Evolutionary conservation across 2,888 invertebrate genomes (phyloP), one percentile per base, ranked within the genome.

Genomic region (Ennomos fuscantarius): DNA sequence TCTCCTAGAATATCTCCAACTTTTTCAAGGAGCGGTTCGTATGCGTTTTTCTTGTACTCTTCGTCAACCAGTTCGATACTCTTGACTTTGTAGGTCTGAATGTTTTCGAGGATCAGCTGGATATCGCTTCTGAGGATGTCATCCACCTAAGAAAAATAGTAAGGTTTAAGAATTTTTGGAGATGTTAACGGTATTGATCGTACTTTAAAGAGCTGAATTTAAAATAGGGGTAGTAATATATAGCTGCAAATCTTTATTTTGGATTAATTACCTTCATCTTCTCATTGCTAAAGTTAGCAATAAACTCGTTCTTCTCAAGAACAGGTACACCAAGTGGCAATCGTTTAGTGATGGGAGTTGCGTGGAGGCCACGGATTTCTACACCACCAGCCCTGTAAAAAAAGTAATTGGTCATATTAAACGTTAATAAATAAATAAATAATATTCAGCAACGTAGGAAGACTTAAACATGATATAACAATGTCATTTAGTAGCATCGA

Each of bases 51-150:
- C 41, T 93, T 89, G 63, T 93, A 93, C 44, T 93, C 92, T 33
- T 88, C 87, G 46, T 93, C 93, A 65, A 84, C 75, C 58, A 93
- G 48, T 80, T 95, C 94, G 24, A 94, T 86, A 36, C 86, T 84
- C 78, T 93, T 95, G 0, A 95, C 91, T 88, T 95, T 95, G 63
- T 93, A 84, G 0, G 87, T 89, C 52, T 93, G 92, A 1, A 93
- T 79, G 75, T 97, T 97, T 81, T 97, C 97, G 0, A 96, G 78
- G 0, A 95, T 93, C 0, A 96, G 76, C 79, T 97, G 97, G 8
- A 96, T 87, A 73, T 94, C 90, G 0, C 93, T 83, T 24, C 95
- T 88, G 0, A 95, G 82, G 0, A 94, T 91, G 65, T 94, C 93
- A 57, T 88, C 84, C n/a, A 88, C 54, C 92, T 64, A 46, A 13